Evolutionary conservation across 1,140 invertebrate genomes (phyloP).

Genomic region (Oryzaephilus surinamensis): DNA sequence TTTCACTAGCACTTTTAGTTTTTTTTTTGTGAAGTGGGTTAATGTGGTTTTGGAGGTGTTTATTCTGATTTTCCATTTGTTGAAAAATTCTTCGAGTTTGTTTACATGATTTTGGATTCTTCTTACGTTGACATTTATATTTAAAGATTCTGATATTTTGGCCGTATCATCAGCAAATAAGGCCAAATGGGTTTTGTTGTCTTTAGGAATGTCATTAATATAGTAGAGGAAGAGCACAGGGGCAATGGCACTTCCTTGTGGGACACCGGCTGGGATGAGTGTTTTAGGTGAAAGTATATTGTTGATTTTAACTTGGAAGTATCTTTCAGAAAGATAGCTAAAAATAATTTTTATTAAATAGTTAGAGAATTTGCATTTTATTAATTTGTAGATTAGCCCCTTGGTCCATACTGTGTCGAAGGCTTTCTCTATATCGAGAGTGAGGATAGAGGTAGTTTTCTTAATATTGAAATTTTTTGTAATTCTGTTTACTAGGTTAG

Average conservation of each 20-base stretch:
- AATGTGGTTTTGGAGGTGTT: not conserved
- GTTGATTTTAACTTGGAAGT: conserved; percentile 19
- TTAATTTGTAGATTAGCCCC: conserved; percentile 26
- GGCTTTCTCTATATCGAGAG: conserved; percentile 8
- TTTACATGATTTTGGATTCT: not conserved
- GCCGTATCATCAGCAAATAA: not conserved
- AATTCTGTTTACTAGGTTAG: conserved; percentile 2
- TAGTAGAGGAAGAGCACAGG: conserved; percentile 10
- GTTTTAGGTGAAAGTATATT: conserved; percentile 11
- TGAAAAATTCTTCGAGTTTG: not conserved
- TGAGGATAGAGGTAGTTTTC: not conserved
- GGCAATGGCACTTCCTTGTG: conserved; percentile 11
- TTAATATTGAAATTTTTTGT: not conserved
- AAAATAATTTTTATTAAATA: conserved; percentile 18
- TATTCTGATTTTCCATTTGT: not conserved
- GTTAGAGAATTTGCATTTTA: conserved; percentile 7
- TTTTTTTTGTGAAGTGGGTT: too few species aligned
- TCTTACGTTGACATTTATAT: not conserved
- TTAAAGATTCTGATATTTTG: not conserved
- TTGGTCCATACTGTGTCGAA: conserved; percentile 31
- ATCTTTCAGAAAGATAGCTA: conserved; percentile 21
- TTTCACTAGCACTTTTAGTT: too few species aligned
- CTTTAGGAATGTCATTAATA: not conserved
- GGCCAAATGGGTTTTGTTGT: not conserved
- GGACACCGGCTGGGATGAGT: conserved; percentile 6